phyloP scores from a whole-genome alignment of 2,113 vertebrate genomes.

The Elephantulus edwardii region DNA sequence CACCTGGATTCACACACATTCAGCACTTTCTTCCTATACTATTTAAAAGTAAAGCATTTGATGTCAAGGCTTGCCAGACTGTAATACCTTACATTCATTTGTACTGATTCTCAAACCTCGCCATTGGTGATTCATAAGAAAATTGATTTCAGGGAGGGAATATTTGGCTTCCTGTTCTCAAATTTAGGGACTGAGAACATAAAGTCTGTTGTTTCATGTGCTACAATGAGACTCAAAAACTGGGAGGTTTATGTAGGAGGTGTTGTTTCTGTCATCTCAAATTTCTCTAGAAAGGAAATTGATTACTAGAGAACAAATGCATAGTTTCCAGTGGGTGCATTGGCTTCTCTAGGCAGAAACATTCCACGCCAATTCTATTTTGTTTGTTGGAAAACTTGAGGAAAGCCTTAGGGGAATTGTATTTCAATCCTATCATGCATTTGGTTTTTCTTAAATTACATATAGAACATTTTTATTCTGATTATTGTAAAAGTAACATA shows the following conservation, averaged over 20 bases:
- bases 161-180: constrained; percentile 50
- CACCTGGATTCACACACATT: constrained; percentile 34
- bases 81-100: constrained; percentile 16
- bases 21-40: constrained; percentile 30
- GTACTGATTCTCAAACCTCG: constrained; percentile 48
- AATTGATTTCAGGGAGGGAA: not conserved
- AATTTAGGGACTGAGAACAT: constrained; percentile 53
- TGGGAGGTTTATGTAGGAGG: constrained; percentile 50
- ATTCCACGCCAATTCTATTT: not conserved
- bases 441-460: constrained; percentile 31
- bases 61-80: not conserved
- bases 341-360: constrained; percentile 29
- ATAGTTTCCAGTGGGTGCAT: constrained; percentile 13
- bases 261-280: constrained; percentile 58
- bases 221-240: constrained; percentile 52
- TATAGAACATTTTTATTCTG: constrained; percentile 2
- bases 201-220: constrained; percentile 65
- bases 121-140: constrained; percentile 58
- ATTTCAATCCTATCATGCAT: not conserved
- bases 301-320: constrained; percentile 62
- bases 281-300: constrained; percentile 53
- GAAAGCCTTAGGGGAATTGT: not conserved
- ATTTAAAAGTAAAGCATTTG: constrained; percentile 54
- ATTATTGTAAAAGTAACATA: not conserved
- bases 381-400: constrained; percentile 34